Conservation (phyloP, 2,113 vertebrate species). For the Chelonoidis abingdonii region DNA sequence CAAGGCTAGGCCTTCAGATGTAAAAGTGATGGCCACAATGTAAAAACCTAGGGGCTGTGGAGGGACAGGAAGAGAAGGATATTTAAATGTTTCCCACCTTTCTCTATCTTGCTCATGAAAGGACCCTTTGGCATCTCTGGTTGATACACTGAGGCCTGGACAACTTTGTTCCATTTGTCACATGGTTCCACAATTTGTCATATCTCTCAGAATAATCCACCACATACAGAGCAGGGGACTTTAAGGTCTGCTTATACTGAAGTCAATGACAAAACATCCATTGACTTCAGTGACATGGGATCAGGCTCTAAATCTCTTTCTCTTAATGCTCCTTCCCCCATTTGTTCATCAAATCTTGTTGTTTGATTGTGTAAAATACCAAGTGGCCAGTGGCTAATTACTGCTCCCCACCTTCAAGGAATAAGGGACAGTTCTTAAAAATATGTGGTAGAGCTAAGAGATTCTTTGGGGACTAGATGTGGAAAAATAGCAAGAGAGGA, state of each 20-base stretch:
- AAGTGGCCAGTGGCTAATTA: neutral
- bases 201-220: rapidly evolving
- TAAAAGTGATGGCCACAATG: neutral
- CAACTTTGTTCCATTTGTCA: neutral
- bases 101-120: neutral
- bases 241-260: rapidly evolving
- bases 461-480: neutral
- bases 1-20: neutral
- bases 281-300: neutral
- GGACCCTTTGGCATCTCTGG: neutral
- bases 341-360: neutral
- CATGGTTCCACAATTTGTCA: neutral
- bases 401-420: neutral
- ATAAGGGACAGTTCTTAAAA: neutral
- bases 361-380: neutral
- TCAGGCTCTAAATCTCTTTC: neutral
- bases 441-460: neutral
- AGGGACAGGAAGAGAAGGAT: neutral
- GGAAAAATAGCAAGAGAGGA: neutral
- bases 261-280: neutral
- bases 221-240: neutral
- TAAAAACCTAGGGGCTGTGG: neutral
- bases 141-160: neutral
- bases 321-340: neutral
- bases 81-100: neutral